Conservation (phyloP, 2,113 vertebrate genomes). For the Progne subis region DNA sequence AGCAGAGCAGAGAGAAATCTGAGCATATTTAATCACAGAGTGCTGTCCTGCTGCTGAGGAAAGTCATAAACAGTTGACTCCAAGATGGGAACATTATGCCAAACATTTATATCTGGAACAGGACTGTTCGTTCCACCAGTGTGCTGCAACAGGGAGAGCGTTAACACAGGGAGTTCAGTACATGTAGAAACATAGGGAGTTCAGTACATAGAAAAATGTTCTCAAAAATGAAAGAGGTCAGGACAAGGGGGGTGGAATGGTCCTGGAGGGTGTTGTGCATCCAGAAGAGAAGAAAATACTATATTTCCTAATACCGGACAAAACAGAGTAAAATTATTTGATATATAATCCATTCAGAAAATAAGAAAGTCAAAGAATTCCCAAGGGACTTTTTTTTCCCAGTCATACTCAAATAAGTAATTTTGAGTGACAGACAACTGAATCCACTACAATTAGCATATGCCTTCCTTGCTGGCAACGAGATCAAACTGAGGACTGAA, state of each 20-base stretch:
- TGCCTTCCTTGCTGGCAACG: neutral
- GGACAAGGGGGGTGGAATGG: neutral
- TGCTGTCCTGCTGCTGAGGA: slow-evolving; percentile 3
- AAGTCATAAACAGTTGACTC: slow-evolving; percentile 41
- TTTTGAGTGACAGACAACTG: neutral
- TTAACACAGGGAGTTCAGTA: neutral
- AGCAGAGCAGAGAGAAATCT: slow-evolving; percentile 15
- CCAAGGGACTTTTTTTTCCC: neutral
- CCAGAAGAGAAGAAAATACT: neutral
- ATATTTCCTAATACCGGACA: neutral
- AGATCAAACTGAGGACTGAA: neutral
- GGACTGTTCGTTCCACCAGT: slow-evolving; percentile 43
- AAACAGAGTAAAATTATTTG: neutral
- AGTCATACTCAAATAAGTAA: neutral
- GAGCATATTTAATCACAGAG: slow-evolving; percentile 32
- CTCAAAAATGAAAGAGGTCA: neutral
- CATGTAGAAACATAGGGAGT: neutral
- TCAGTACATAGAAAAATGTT: neutral
- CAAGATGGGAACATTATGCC: slow-evolving; percentile 46
- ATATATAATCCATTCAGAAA: neutral
- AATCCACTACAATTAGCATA: neutral
- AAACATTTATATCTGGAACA: slow-evolving; percentile 59
- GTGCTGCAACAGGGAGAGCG: slow-evolving; percentile 8
- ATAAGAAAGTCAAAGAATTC: neutral
- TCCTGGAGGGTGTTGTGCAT: neutral